phyloP scores from a whole-genome alignment of 2,888 invertebrate species.

The Masnerella sp. region DNA sequence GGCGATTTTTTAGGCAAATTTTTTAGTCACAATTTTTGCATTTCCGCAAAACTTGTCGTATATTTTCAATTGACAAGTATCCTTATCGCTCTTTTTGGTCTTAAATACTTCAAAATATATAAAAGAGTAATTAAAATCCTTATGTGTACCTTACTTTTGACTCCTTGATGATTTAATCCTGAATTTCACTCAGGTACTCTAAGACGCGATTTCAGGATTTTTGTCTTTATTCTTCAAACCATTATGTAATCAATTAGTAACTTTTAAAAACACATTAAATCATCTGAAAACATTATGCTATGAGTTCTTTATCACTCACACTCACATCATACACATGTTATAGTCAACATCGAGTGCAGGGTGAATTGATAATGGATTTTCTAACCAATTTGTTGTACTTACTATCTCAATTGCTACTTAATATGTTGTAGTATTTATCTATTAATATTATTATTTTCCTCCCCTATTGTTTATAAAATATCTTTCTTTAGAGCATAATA shows the following conservation, averaged over 20 bases:
- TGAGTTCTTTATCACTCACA: neutral
- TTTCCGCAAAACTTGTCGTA: conserved; percentile 6
- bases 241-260: conserved; percentile 9
- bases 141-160: neutral
- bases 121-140: neutral
- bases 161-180: conserved; percentile 1
- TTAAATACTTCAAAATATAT: conserved; percentile 8
- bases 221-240: conserved; percentile 4
- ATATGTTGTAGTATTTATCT: too few relatives aligned
- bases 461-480: too few relatives aligned
- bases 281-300: neutral
- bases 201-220: conserved; percentile 5
- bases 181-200: conserved; percentile 5
- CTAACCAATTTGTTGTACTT: neutral
- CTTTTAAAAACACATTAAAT: conserved; percentile 5
- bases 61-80: conserved; percentile 1
- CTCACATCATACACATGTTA: neutral
- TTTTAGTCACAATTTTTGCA: conserved; percentile 13
- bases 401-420: neutral
- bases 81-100: conserved; percentile 4
- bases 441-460: too few relatives aligned
- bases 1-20: neutral
- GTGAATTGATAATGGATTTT: neutral
- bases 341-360: neutral
- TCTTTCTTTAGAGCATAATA: too few relatives aligned